Percentiles rank a stretch among this genome's conserved stretches.
These are phyloP conservation scores for Xiphias gladius DNA, from an alignment of 2,113 vertebrate species.

Conservation along the genomic window DNA sequence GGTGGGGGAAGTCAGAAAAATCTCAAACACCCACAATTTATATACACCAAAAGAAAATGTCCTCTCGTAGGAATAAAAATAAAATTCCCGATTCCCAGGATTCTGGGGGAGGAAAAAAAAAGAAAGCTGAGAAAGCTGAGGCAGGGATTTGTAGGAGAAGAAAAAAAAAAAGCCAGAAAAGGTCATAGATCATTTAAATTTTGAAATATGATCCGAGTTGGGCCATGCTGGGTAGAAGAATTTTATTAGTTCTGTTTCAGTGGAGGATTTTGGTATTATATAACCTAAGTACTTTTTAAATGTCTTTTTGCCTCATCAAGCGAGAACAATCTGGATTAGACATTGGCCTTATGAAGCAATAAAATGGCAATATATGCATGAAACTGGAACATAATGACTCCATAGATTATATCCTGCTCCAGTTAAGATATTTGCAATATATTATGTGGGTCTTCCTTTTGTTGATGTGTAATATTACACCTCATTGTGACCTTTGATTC, in stretches of 20 bases:
- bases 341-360: constrained; percentile 20
- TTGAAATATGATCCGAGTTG: neutral
- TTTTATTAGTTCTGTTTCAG: constrained; percentile 9
- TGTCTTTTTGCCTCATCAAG: constrained; percentile 42
- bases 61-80: neutral
- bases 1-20: neutral
- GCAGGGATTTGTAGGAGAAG: neutral
- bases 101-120: neutral
- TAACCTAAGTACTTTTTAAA: constrained; percentile 33
- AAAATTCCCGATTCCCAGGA: too few species aligned
- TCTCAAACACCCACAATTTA: neutral
- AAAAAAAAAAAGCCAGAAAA: neutral
- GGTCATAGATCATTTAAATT: constrained; percentile 27
- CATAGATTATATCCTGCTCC: constrained; percentile 27
- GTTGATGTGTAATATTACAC: neutral
- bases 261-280: constrained; percentile 26
- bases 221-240: neutral
- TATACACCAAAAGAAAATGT: neutral
- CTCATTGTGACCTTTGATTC: constrained; percentile 38
- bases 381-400: constrained; percentile 27
- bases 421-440: neutral
- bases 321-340: constrained; percentile 20
- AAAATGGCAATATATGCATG: constrained; percentile 34
- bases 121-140: neutral
- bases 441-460: neutral